These are phyloP conservation scores for Fistularia tabacaria DNA, from an alignment of 2,797 vertebrate genomes.

Conservation along the genomic window DNA sequence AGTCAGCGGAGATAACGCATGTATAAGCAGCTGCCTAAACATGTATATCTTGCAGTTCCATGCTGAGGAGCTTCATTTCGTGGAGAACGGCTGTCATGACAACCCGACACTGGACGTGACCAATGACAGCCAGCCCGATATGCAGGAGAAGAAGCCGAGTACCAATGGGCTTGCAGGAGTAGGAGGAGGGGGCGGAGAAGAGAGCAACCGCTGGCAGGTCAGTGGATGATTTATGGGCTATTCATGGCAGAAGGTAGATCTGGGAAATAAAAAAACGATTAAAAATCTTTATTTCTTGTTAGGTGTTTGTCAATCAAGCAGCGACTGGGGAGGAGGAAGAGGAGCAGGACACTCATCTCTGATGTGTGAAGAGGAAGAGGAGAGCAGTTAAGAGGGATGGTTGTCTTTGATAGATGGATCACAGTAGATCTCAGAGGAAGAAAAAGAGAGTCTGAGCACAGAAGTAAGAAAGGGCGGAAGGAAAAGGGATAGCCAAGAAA, in stretches of 20 bases:
- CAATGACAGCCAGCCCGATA: constrained; percentile 87
- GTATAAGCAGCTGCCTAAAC: too few species aligned
- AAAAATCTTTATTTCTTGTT: constrained; percentile 6
- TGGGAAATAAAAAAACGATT: not conserved
- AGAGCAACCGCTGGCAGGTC: constrained; percentile 84
- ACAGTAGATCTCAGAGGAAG: constrained; percentile 2
- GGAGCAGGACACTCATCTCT: constrained; percentile 97
- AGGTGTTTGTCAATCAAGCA: constrained; percentile 83
- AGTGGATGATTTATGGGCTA: constrained; percentile 19
- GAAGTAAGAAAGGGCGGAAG: not conserved
- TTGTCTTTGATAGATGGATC: constrained; percentile 14
- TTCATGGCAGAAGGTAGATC: not conserved
- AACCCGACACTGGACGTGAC: constrained; percentile 95
- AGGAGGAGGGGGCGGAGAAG: constrained; percentile 69
- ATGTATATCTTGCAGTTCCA: constrained; percentile 69
- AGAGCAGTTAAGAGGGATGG: constrained; percentile 5
- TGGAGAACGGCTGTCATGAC: constrained; percentile 97
- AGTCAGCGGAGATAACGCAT: too few species aligned
- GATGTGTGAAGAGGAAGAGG: constrained; percentile 38
- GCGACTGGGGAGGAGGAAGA: constrained; percentile 85
- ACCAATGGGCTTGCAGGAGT: constrained; percentile 84
- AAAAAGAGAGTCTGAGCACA: constrained; percentile 1
- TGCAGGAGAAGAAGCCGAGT: constrained; percentile 90
- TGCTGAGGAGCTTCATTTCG: constrained; percentile 91
- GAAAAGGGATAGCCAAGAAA: not conserved